These are phyloP conservation scores for Neogobius melanostomus DNA, from an alignment of 2,113 vertebrate species.

Conservation along the genomic window DNA sequence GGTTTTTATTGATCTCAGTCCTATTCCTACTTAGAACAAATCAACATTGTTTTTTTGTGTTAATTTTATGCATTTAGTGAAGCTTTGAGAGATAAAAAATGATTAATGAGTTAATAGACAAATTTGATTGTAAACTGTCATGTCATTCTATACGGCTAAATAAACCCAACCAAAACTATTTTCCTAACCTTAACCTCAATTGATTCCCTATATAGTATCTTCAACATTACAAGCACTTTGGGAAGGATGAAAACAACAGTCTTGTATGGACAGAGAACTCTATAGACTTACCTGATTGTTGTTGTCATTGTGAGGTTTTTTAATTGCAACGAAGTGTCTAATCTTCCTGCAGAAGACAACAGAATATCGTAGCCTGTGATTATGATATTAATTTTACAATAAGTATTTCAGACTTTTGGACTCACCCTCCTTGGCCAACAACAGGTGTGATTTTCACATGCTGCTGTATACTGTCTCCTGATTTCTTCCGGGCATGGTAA, in stretches of 20 bases:
- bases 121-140: too few species aligned
- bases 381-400: background rate
- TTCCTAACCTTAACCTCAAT: too few species aligned
- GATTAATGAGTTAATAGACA: too few species aligned
- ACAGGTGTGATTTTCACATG: conserved; percentile 93
- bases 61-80: too few species aligned
- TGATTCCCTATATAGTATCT: too few species aligned
- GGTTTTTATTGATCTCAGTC: background rate
- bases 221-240: background rate
- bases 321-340: conserved; percentile 93
- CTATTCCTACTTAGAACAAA: background rate
- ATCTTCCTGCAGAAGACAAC: conserved; percentile 85
- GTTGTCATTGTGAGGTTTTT: conserved; percentile 87
- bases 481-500: conserved; percentile 89
- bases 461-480: conserved; percentile 91
- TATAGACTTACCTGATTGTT: conserved; percentile 85
- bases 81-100: too few species aligned
- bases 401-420: background rate
- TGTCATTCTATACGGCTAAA: too few species aligned
- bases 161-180: too few species aligned
- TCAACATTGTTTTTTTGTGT: too few species aligned
- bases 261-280: background rate
- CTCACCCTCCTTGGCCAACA: conserved; percentile 93
- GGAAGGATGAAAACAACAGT: background rate
- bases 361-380: background rate